phyloP scores from a whole-genome alignment of 92 coral and sea anemone species.

The Parazoanthus darwini region DNA sequence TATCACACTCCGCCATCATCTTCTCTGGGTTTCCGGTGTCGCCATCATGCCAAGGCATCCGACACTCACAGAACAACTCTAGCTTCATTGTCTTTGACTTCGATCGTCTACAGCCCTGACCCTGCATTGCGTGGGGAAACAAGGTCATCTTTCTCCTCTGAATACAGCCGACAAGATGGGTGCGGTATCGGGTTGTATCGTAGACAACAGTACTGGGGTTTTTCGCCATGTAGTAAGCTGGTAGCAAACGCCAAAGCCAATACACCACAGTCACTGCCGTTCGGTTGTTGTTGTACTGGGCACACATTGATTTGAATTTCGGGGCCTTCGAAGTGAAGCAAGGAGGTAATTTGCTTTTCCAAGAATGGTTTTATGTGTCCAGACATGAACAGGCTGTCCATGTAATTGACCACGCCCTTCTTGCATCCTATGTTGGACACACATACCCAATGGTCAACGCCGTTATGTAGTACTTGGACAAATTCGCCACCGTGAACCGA shows the following conservation, averaged over 20 bases:
- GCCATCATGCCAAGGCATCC: conserved; percentile 27
- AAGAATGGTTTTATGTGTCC: conserved; percentile 32
- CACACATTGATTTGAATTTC: conserved; percentile 32
- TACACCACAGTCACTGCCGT: conserved; percentile 66
- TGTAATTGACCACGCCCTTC: conserved; percentile 39
- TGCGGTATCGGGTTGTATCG: conserved; percentile 7
- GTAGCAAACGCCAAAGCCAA: conserved; percentile 64
- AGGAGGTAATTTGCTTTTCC: conserved; percentile 45
- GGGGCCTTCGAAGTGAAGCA: conserved; percentile 33
- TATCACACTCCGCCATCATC: conserved; percentile 18
- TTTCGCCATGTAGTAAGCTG: conserved; percentile 43
- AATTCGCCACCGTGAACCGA: conserved; percentile 46
- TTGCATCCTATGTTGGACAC: conserved; percentile 47
- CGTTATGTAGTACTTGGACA: conserved; percentile 62
- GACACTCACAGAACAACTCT: not conserved
- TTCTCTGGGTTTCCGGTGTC: not conserved
- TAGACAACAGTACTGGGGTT: conserved; percentile 15
- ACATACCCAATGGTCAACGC: conserved; percentile 59
- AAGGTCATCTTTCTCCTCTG: conserved; percentile 5
- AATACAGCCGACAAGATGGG: conserved; percentile 38
- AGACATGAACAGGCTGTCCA: conserved; percentile 47
- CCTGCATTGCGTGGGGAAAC: conserved; percentile 21
- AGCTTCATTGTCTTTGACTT: not conserved
- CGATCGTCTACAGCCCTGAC: not conserved
- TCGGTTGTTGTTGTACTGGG: conserved; percentile 58